Percentiles rank a stretch among this genome's conserved stretches.
Conservation (phyloP, 2,888 invertebrate genomes). For the Folsomia candida region DNA sequence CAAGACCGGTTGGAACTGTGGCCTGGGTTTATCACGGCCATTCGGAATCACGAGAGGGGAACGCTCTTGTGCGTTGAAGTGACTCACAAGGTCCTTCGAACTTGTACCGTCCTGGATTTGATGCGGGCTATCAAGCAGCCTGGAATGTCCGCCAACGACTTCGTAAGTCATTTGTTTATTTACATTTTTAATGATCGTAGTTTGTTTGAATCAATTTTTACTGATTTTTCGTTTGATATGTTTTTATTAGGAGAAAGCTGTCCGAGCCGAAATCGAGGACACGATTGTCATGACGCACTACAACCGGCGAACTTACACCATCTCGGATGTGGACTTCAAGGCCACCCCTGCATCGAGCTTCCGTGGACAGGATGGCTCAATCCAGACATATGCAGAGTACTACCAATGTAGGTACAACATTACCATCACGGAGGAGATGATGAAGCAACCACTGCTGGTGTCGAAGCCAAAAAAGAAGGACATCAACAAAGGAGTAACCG, state of each 20-base stretch:
- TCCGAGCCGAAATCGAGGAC: not conserved
- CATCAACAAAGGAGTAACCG: constrained; percentile 67
- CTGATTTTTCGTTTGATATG: not conserved
- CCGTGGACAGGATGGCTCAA: not conserved
- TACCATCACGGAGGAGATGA: constrained; percentile 58
- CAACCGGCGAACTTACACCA: not conserved
- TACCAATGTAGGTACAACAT: constrained; percentile 66
- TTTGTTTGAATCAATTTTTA: not conserved
- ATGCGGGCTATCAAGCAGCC: constrained; percentile 52
- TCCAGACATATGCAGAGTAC: constrained; percentile 17
- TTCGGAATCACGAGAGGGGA: constrained; percentile 74
- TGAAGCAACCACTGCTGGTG: constrained; percentile 74
- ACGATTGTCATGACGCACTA: constrained; percentile 12
- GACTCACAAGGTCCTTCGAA: constrained; percentile 77
- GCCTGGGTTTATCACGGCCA: constrained; percentile 78
- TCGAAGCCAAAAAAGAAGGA: constrained; percentile 65
- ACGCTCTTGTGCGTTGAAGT: constrained; percentile 77
- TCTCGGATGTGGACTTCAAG: constrained; percentile 7
- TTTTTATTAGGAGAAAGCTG: constrained; percentile 8
- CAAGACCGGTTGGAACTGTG: constrained; percentile 70
- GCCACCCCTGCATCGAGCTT: not conserved
- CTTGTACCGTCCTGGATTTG: constrained; percentile 69
- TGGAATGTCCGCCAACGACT: not conserved
- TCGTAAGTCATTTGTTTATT: not conserved
- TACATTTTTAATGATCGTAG: not conserved